Evolutionary conservation across 1,140 invertebrate genomes (phyloP), one percentile per base, ranked within the genome.

Genomic region (Papilio dardanus): DNA sequence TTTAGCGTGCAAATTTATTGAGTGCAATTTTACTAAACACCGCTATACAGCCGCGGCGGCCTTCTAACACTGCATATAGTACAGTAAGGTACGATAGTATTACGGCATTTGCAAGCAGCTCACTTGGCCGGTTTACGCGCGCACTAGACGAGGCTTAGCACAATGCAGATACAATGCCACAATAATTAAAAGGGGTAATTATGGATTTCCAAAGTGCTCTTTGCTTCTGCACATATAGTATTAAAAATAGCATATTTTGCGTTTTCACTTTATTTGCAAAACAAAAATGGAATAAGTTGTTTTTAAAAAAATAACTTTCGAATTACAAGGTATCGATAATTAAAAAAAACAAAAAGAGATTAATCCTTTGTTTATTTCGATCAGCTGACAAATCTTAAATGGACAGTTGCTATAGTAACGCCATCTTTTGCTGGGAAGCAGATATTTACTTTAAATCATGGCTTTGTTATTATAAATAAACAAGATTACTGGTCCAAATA

Each of bases 21-120:
- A 73, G 71, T 73, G 77, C 78, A 71, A 62, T 79, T 77, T 73
- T 75, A 80, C 77, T 76, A 79, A 37, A 88, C 83, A 85, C 87
- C 82, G 82, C 86, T 89, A 84, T 81, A 78, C 87, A 84, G 81
- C 77, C 66, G 85, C 77, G 81, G 80, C 84, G 89, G 88, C 86
- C 86, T 91, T 92, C 88, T 92, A 90, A 84, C 85, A 90, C 90
- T 89, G 87, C 83, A 87, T 85, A 86, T 83, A 87, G 42, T 46
- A 46, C 42, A 46, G 42, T 46, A 16, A 85, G 83, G 79, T 83
- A 82, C 81, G 88, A 87, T 87, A 87, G 85, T 88, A 81, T 86
- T 90, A 86, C 84, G 81, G 81, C 69, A 50, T 31, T 71, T 71
- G 69, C 69, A 71, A 50, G 40, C 69, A 50, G n/a, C 69, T 71